Base-by-base conservation (phyloP, 35 echinoderm and acorn worm species). In the Amphiura filiformis region DNA sequence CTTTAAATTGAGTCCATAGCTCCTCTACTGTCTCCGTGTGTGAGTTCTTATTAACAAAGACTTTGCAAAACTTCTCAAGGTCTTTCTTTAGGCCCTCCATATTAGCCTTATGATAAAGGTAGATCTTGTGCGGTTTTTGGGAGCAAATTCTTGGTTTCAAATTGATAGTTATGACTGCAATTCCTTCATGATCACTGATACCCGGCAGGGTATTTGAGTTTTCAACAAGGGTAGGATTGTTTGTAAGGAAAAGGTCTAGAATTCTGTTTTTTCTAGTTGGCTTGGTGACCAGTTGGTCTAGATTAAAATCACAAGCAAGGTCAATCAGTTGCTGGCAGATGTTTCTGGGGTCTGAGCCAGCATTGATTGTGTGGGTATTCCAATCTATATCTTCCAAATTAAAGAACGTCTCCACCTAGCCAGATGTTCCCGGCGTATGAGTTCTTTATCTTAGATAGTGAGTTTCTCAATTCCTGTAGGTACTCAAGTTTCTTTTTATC, bases 381-480 rank as follows among this genome's bases (percentile, higher is more conserved):
- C 82, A 84, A 15, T 84, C 39, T 22, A 32, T 38, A 84, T 38
- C 41, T 56, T 15, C 32, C 20, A 84, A 35, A 57, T 84, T 84
- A 61, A 84, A 84, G n/a, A n/a, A n/a, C n/a, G 41, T 84, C 82
- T 31, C 82, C 82, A 4, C 82, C 82, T 31, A 84, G 44, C 44
- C 44, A 52, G 20, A 52, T 52, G 20, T 11, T 56, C 5, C 34
- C 14, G 20, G 23, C 23, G 31, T 61, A 56, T 35, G 82, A 13
- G 56, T 40, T 56, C 22, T 31, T 47, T 28, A 84, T 84, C 52
- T 47, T 35, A 26, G 39, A 12, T 56, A 52, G 20, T 20, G 44
- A 52, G 20, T 52, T 20, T 11, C 20, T 7, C 44, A 52, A 52
- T 20, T 52, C 44, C 44, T 52, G 44, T 7, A 52, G 44, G 20